These are phyloP conservation scores for Tragulus kanchil DNA, from an alignment of 2,113 vertebrate species.

Conservation along the genomic window DNA sequence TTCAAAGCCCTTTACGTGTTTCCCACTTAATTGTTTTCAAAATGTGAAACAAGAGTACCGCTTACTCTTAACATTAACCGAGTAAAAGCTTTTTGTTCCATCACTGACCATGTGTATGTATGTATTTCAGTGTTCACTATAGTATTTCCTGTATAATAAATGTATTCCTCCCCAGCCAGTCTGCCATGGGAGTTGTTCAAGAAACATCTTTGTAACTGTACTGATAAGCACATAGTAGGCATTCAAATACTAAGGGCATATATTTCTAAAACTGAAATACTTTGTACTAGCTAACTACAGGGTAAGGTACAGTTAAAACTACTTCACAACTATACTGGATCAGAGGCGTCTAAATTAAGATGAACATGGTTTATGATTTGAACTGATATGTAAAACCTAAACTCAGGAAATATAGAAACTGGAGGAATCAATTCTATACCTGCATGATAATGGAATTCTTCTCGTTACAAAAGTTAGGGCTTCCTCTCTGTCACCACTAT, in stretches of 20 bases:
- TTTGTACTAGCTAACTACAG: neutral
- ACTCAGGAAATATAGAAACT: neutral
- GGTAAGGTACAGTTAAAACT: neutral
- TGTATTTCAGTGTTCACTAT: neutral
- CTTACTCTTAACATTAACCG: neutral
- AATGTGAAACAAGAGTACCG: neutral
- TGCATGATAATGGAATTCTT: neutral
- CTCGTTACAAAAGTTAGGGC: neutral
- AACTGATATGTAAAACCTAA: neutral
- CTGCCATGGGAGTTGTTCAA: neutral
- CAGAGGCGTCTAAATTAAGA: neutral
- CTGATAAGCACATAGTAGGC: neutral
- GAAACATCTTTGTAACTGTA: neutral
- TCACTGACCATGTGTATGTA: neutral
- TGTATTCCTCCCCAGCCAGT: neutral
- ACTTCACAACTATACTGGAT: neutral
- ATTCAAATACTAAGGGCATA: neutral
- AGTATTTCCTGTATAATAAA: neutral
- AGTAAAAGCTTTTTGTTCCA: conserved; percentile 39
- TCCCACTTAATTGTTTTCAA: neutral
- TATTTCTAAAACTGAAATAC: neutral
- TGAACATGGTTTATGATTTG: neutral
- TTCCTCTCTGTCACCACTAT: neutral
- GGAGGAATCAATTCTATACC: too few relatives aligned
- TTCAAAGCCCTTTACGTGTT: neutral